Conservation (phyloP, 2,797 vertebrate species). For the Sebastes diploproa region DNA sequence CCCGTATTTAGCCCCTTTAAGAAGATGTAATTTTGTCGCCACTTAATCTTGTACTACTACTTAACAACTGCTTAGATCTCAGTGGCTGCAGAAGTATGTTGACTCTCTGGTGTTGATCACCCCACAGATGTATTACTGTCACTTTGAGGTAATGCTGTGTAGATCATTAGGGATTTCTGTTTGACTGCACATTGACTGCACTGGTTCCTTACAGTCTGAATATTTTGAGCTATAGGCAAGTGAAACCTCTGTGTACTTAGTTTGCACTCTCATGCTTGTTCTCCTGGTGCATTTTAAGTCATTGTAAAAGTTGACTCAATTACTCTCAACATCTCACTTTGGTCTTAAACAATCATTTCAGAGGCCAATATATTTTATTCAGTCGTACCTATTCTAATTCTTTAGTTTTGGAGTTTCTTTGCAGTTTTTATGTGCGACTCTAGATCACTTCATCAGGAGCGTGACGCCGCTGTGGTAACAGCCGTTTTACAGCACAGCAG, state of each 20-base stretch:
- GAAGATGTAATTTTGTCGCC: too few species aligned
- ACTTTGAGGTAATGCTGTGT: too few species aligned
- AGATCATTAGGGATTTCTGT: too few species aligned
- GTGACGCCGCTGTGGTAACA: conserved; percentile 65
- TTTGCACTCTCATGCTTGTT: background rate
- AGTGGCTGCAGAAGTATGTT: too few species aligned
- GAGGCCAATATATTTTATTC: background rate
- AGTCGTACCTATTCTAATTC: background rate
- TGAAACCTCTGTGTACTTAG: background rate
- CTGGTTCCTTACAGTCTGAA: background rate
- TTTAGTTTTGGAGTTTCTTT: background rate
- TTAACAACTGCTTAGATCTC: too few species aligned
- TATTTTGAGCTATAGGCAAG: background rate
- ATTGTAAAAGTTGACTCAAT: background rate
- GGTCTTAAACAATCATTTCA: background rate
- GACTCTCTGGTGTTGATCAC: too few species aligned
- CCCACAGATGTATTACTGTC: too few species aligned
- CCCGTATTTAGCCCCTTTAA: too few species aligned
- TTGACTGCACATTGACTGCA: too few species aligned
- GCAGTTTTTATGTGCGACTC: conserved; percentile 37
- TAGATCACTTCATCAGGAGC: conserved; percentile 72
- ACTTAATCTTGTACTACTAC: too few species aligned
- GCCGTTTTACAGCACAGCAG: conserved; percentile 69
- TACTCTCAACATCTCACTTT: background rate
- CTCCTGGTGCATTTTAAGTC: background rate